phyloP scores from a whole-genome alignment of 2,113 vertebrate species.

The Scatophagus argus region DNA sequence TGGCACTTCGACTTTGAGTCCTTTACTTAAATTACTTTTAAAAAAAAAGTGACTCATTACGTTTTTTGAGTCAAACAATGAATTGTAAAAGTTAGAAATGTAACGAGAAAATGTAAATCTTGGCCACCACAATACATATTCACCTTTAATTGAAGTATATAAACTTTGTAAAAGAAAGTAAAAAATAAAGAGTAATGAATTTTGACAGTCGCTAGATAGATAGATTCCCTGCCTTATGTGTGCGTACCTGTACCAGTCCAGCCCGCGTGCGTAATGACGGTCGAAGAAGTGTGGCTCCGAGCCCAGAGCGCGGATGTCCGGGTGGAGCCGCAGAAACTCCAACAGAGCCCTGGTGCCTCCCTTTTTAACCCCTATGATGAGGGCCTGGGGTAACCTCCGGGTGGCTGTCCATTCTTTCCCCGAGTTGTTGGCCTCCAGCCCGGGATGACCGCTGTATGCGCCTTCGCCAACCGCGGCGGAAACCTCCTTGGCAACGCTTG shows the following conservation, averaged over 20 bases:
- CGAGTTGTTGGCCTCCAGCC: slow-evolving; percentile 67
- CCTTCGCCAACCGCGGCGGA: slow-evolving; percentile 12
- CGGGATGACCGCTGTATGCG: slow-evolving; percentile 31
- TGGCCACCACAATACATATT: too few species aligned
- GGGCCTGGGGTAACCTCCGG: slow-evolving; percentile 83
- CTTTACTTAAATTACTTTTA: slow-evolving; percentile 1
- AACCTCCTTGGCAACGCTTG: slow-evolving; percentile 27
- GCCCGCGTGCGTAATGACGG: slow-evolving; percentile 85
- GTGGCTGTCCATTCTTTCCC: slow-evolving; percentile 83
- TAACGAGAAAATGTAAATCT: not conserved
- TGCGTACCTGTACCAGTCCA: slow-evolving; percentile 87
- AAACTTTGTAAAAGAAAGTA: not conserved
- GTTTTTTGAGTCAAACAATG: not conserved
- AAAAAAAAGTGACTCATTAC: not conserved
- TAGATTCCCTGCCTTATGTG: slow-evolving; percentile 7
- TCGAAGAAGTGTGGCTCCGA: slow-evolving; percentile 88
- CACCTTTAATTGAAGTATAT: not conserved
- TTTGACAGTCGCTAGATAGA: not conserved
- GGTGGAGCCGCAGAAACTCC: slow-evolving; percentile 87
- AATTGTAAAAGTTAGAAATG: not conserved
- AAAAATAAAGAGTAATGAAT: not conserved
- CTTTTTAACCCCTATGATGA: slow-evolving; percentile 87
- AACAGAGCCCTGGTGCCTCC: slow-evolving; percentile 86
- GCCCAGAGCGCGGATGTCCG: slow-evolving; percentile 85
- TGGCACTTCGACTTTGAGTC: not conserved